Evolutionary conservation across 2,888 invertebrate species (phyloP).

Genomic region (Latheticus oryzae): DNA sequence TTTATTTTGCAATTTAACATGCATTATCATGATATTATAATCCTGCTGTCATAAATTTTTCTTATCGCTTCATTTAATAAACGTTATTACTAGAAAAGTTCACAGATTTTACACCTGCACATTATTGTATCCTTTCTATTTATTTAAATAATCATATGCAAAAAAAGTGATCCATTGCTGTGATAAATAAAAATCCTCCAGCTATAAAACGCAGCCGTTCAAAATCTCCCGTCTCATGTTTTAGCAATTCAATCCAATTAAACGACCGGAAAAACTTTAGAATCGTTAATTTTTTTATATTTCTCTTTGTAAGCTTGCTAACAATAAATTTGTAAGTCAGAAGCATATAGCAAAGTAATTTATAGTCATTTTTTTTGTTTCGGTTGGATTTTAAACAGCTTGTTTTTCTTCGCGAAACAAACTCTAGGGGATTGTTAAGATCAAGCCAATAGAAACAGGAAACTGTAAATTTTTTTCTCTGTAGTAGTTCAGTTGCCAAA

Average conservation of each 20-base stretch:
- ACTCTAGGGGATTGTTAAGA: constrained; percentile 19
- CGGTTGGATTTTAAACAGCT: constrained; percentile 23
- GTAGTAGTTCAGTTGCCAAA: constrained; percentile 56
- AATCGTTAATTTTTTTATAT: constrained; percentile 64
- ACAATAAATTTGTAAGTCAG: constrained; percentile 64
- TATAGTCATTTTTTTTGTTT: constrained; percentile 48
- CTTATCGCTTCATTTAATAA: constrained; percentile 1
- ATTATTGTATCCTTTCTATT: constrained; percentile 1
- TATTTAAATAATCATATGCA: constrained; percentile 12
- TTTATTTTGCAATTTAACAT: constrained; percentile 15
- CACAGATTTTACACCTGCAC: background rate
- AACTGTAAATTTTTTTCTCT: constrained; percentile 47
- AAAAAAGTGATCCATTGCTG: constrained; percentile 1
- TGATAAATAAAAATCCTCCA: constrained; percentile 37
- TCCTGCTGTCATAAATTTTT: constrained; percentile 18
- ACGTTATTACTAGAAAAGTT: constrained; percentile 2
- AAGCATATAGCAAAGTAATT: constrained; percentile 61
- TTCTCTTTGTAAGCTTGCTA: constrained; percentile 55
- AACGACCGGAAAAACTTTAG: constrained; percentile 64
- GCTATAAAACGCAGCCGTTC: constrained; percentile 64
- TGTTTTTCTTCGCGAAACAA: constrained; percentile 20
- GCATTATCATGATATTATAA: constrained; percentile 24
- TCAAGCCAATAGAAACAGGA: constrained; percentile 49
- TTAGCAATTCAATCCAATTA: constrained; percentile 64
- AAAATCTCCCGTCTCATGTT: constrained; percentile 56